Evolutionary conservation across 2,113 vertebrate genomes (phyloP), one percentile per base, ranked within the genome.

Genomic region (Ammodytes dubius): DNA sequence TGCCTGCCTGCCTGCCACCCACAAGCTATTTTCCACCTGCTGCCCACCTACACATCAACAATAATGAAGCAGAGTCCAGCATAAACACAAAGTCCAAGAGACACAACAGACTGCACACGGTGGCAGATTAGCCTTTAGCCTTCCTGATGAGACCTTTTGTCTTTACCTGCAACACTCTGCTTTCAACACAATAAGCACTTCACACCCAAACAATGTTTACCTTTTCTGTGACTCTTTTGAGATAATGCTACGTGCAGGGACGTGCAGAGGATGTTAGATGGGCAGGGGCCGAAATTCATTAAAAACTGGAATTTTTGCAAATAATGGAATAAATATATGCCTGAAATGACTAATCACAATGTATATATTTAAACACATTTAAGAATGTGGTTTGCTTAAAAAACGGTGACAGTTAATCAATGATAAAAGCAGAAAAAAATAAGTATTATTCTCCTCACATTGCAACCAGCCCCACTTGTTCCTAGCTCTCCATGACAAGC

Each of bases 1-100:
- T 88, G 92, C 75, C 75, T 27, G 27, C 27, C n/a, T n/a, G n/a
- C n/a, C n/a, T 74, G 77, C 87, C 91, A 83, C 92, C 93, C 92
- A 93, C 93, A 68, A 80, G 79, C 85, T 84, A 75, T 89, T 83
- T 89, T 84, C 77, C 93, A 94, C 90, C 93, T 93, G 92, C 92
- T 88, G 93, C 86, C 91, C 86, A 93, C 90, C 87, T 87, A 75
- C 83, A 87, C 83, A 87, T 82, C 77, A 85, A 91, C 93, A 94
- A 92, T 87, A 91, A 89, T 85, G 85, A 72, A 75, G 85, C 85
- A 85, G 63, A 91, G 83, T 73, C 83, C 40, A 80, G 85, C 89
- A 92, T 88, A 86, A 92, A 90, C 83, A 89, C 85, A 78, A 89
- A 84, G 63, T 82, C 85, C 82, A 76, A 79, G 84, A 88, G 84